phyloP scores from a whole-genome alignment of 2,888 invertebrate genomes.

The Allacma fusca region DNA sequence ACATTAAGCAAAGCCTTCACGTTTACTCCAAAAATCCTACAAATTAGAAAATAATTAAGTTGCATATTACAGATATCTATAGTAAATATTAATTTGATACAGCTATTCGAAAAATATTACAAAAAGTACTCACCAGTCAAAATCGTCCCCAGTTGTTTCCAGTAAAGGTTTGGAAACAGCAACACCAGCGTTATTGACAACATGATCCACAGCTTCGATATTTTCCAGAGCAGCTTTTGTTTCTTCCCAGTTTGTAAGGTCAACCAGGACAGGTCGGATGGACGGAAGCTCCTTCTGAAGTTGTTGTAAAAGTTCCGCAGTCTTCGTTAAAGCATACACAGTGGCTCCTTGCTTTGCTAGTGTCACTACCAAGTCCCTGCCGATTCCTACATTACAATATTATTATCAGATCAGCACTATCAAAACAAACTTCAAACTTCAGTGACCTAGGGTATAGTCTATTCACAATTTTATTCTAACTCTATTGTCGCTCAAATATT shows the following conservation, averaged over 20 bases:
- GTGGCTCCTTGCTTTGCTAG: constrained; percentile 63
- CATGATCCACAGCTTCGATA: constrained; percentile 61
- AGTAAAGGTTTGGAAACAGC: constrained; percentile 63
- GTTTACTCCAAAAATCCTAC: constrained; percentile 65
- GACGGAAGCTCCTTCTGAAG: constrained; percentile 62
- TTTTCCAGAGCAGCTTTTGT: constrained; percentile 63
- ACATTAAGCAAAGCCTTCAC: constrained; percentile 66
- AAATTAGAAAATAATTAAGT: constrained; percentile 53
- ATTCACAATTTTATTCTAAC: not conserved
- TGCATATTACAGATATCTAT: no score
- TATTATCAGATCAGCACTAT: constrained; percentile 20
- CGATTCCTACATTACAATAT: constrained; percentile 63
- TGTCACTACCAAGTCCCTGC: constrained; percentile 63
- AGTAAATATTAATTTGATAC: not conserved
- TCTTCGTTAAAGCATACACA: constrained; percentile 64
- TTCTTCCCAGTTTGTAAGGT: constrained; percentile 66
- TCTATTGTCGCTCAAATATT: no score
- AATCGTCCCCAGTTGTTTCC: constrained; percentile 64
- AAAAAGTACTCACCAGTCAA: constrained; percentile 64
- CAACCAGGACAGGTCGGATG: constrained; percentile 63
- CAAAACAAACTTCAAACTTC: not conserved
- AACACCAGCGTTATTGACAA: constrained; percentile 68
- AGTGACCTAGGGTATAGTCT: not conserved
- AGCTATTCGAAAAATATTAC: not conserved
- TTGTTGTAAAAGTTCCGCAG: constrained; percentile 62